phyloP scores from a whole-genome alignment of 35 echinoderm and acorn worm species.

The Heliocidaris erythrogramma region DNA sequence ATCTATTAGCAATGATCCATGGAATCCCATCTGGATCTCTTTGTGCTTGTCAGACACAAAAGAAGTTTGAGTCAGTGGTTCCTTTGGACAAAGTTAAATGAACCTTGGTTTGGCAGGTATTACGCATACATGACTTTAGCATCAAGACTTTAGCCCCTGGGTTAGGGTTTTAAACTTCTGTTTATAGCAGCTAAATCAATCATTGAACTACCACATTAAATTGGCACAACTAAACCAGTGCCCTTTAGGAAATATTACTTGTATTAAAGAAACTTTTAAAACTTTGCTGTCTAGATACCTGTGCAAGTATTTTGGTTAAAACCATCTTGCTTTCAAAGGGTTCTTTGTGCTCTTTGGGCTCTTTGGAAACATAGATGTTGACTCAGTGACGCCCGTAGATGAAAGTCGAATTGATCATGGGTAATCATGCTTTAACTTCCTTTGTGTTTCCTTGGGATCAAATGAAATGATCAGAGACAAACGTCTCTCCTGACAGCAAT shows the following conservation, averaged over 20 bases:
- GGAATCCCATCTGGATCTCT: not conserved
- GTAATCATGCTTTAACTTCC: not conserved
- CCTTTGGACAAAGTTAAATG: slow-evolving; percentile 12
- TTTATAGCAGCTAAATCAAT: not conserved
- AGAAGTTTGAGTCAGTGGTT: not conserved
- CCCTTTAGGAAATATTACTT: not conserved
- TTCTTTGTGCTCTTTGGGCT: not conserved
- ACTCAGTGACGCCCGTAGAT: not conserved
- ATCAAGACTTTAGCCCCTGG: too few relatives aligned
- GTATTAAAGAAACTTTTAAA: not conserved
- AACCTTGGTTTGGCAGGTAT: not conserved
- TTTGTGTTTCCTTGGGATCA: not conserved
- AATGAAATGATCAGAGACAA: not conserved
- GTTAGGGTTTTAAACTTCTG: too few relatives aligned
- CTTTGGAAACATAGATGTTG: not conserved
- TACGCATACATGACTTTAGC: not conserved
- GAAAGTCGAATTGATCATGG: not conserved
- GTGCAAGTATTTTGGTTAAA: not conserved
- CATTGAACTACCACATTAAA: not conserved
- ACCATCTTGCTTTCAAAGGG: not conserved
- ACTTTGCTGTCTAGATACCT: not conserved
- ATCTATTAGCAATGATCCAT: not conserved
- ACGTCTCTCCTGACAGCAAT: not conserved
- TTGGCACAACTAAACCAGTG: not conserved
- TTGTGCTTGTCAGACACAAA: not conserved